Evolutionary conservation across 2,797 vertebrate genomes (phyloP).

Genomic region (Cercopithecus neglectus): DNA sequence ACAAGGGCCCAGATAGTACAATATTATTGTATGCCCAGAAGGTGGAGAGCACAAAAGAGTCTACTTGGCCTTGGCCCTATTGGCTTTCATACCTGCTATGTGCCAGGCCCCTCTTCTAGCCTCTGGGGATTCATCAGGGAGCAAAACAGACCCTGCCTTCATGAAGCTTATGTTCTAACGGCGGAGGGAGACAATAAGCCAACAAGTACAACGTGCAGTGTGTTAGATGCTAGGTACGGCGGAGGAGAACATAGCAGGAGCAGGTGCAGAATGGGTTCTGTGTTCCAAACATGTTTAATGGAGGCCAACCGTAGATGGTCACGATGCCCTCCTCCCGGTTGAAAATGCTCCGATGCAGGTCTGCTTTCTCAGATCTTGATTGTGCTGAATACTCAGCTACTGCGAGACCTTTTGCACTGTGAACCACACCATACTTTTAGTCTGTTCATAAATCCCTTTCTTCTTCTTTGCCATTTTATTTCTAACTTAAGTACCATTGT

Average conservation of each 20-base stretch:
- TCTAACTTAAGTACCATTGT: background rate
- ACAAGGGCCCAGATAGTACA: background rate
- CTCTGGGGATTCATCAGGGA: background rate
- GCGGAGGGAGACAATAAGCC: background rate
- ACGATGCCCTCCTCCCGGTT: background rate
- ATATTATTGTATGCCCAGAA: background rate
- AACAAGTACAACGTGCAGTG: background rate
- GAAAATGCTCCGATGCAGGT: background rate
- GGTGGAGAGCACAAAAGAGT: too few relatives aligned
- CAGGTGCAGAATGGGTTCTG: background rate
- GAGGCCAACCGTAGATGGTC: background rate
- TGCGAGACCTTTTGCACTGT: accelerated
- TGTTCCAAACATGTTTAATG: background rate
- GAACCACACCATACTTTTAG: background rate
- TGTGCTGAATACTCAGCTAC: background rate
- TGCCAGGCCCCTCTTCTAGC: background rate
- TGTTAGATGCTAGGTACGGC: background rate
- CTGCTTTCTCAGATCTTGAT: background rate
- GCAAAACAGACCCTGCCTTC: background rate
- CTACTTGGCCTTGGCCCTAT: accelerated
- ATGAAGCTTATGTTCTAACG: background rate
- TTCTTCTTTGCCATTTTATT: conserved; percentile 16
- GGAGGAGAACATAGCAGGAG: background rate
- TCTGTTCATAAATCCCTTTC: background rate
- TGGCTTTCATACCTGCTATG: background rate